Base-by-base conservation (phyloP, 1,140 invertebrate species). In the Temnothorax longispinosus region DNA sequence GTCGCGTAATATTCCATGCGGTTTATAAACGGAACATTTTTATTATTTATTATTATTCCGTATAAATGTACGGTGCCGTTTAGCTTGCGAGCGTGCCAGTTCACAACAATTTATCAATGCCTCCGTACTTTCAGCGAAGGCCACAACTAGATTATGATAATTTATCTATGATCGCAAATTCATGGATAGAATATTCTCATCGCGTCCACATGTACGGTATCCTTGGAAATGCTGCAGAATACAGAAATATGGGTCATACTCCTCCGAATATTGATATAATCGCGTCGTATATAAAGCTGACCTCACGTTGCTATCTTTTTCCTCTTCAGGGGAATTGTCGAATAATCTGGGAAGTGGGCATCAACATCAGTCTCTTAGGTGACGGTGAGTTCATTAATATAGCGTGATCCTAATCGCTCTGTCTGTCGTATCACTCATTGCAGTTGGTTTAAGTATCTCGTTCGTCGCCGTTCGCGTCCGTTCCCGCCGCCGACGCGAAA, bases 371-470 rank as follows among this genome's bases (percentile, higher is more conserved):
- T n/a, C 54, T 38, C 5, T 3, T 67, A 44, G 18, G 38, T 6
- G 52, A 60, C 44, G 32, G n/a, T 5, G 4, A 47, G 21, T 82
- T 21, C 71, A 87, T 84, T 86, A 77, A 89, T 78, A 62, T 58
- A 69, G 75, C 32, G 47, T 15, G 21, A 47, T 47, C 60, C 15
- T 89, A 90, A 89, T 90, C 85, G 72, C 41, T 27, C 27, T 50
- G 77, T 60, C 47, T 35, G 18, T 81, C 52, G 44, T 8, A 72
- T 86, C 77, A 56, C 44, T 47, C 11, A n/a, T n/a, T n/a, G n/a
- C n/a, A 5, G n/a, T 32, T n/a, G 38, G 71, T 87, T 89, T 78
- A 84, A 84, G 71, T 84, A 84, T 86, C 85, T 67, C 71, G 58
- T 50, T 58, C 50, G 69, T 15, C 18, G 27, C 27, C 27, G 27